Percentiles rank a stretch among this genome's conserved stretches.
Evolutionary conservation across 2,113 vertebrate species (phyloP).

Genomic region (Raja brachyura): DNA sequence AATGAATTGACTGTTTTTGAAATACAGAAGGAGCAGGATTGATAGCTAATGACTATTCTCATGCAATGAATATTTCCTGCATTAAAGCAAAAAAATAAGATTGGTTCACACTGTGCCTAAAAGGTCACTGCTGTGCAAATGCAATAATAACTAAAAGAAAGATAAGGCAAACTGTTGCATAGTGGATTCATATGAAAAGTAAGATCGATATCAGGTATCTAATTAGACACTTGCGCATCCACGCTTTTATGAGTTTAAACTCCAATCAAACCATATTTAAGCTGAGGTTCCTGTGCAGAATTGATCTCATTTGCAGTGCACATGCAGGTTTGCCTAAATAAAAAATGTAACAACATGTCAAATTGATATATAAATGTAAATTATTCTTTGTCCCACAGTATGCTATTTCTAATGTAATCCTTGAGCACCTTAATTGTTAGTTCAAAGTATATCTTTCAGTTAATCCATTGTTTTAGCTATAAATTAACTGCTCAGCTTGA

Average conservation of each 20-base stretch:
- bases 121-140: not conserved
- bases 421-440: not conserved
- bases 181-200: not conserved
- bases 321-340: no score
- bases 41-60: not conserved
- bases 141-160: not conserved
- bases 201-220: not conserved
- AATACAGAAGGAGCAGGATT: not conserved
- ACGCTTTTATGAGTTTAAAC: not conserved
- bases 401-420: not conserved
- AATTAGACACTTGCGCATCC: not conserved
- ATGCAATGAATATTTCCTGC: not conserved
- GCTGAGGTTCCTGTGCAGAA: not conserved
- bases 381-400: not conserved
- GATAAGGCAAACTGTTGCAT: not conserved
- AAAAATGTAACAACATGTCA: not conserved
- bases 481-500: not conserved
- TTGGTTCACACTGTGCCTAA: not conserved
- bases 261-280: not conserved
- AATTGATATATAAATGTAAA: not conserved
- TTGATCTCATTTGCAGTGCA: not conserved
- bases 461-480: not conserved
- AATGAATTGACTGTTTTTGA: not conserved
- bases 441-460: not conserved
- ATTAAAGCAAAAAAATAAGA: not conserved